Base-by-base conservation (phyloP, 2,797 vertebrate species). In the Pantherophis alleghaniensis region DNA sequence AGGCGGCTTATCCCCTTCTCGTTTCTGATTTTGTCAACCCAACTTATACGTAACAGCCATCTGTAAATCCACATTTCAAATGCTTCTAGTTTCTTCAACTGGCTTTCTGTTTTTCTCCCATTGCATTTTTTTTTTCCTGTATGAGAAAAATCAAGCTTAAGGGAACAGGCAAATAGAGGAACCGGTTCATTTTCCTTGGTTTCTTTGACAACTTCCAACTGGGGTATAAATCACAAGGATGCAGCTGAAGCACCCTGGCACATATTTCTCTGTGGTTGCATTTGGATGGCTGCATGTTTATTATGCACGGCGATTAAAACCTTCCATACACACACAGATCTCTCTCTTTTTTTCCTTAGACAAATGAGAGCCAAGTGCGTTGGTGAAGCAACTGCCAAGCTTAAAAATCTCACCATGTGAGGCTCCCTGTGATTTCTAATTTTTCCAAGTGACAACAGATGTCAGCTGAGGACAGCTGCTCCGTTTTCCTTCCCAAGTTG, bases 301-400 rank as follows among this genome's bases (percentile, higher is more conserved):
- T 90, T 92, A 92, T 86, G 88, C 88, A 63, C 32, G 63, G 88
- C 88, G 63, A 90, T 92, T 92, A 92, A 92, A 92, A 56, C 61
- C 88, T 83, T 32, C 74, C 90, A 11, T 20, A 24, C 90, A 61
- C 20, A 60, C 56, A 83, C 56, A 56, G 14, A 16, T 56, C 56
- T 55, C 55, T 37, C 13, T 51, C 5, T 28, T 24, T 61, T 90
- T 86, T 28, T 11, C 5, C 28, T 32, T 74, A 59, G 69, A 86
- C 79, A 90, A 92, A 90, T 90, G 61, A 63, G 57, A 86, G n/a
- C 74, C 74, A 90, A 90, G 11, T 32, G 10, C 66, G 51, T 86
- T 90, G 90, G 74, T n/a, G 59, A 90, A 90, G 22, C 28, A 37
- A 32, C 92, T 92, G 92, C 88, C 92, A 86, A 59, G n/a, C 42